Evolutionary conservation across 2,888 invertebrate species (phyloP), one percentile per base, ranked within the genome.

Genomic region (Sphecodes monilicornis): DNA sequence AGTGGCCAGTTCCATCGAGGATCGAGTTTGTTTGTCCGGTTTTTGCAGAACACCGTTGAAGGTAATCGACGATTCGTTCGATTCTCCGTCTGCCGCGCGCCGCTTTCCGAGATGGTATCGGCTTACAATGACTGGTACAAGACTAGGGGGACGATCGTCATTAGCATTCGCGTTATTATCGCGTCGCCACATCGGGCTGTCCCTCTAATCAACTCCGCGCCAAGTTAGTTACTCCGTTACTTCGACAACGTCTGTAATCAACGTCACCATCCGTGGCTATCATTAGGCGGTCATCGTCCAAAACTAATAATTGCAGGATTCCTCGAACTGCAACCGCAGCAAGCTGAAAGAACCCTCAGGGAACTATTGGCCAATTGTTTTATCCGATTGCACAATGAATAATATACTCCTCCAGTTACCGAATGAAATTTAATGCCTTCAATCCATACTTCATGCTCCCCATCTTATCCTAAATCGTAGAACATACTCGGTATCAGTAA

Each of bases 171-270:
- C 82, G 84, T 85, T 86, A 87, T 86, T 83, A 84, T 89, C 87
- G 77, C 80, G 73, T 75, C 71, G 78, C 82, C 84, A 74, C 82
- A 81, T 84, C 85, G 84, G 54, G 80, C 57, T 57, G 73, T 76
- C 89, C 77, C 89, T 91, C 89, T 91, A 91, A 91, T 91, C 88
- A 91, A 88, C 83, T 82, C 76, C 72, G 75, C 41, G 57, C 86
- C 85, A 88, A 90, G 90, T 89, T 88, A 85, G 89, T 89, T 87
- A 86, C 87, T 86, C 80, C 69, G 78, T 87, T 90, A 89, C 90
- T 91, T 90, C 82, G 87, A 54, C 85, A 66, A 76, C 89, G 85
- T 90, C 91, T 90, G 90, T 91, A 91, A 91, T 91, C 91, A 91
- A 85, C 88, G 85, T 84, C 87, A 66, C 78, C 84, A 80, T 54